Evolutionary conservation across 2,113 vertebrate species (phyloP).

Genomic region (Thalassarche chlororhynchos): DNA sequence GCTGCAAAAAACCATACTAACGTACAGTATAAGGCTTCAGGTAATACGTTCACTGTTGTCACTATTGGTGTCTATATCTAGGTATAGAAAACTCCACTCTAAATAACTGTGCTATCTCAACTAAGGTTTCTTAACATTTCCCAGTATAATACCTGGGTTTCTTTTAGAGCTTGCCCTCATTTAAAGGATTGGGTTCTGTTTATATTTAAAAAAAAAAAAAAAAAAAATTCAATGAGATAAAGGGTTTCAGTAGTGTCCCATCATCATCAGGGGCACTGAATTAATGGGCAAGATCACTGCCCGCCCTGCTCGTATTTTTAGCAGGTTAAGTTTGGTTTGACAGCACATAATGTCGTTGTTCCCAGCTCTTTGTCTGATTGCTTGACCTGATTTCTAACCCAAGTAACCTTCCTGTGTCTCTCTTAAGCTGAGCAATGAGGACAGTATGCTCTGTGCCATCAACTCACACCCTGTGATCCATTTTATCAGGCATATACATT

Average conservation of each 20-base stretch:
- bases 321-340: neutral
- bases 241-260: neutral
- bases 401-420: neutral
- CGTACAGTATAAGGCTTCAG: neutral
- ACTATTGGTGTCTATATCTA: neutral
- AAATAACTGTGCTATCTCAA: neutral
- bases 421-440: neutral
- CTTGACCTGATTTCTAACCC: neutral
- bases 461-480: neutral
- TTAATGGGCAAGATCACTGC: neutral
- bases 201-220: neutral
- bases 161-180: neutral
- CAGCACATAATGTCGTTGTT: neutral
- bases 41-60: neutral
- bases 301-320: neutral
- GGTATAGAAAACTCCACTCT: neutral
- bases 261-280: neutral
- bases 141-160: neutral
- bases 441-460: neutral
- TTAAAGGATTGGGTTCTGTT: neutral
- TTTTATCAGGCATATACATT: neutral
- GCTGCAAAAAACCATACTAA: neutral
- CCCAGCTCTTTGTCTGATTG: neutral
- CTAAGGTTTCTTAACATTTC: neutral
- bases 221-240: neutral